Percentiles rank a stretch among this genome's conserved stretches.
Evolutionary conservation across 2,113 vertebrate species (phyloP).

Genomic region (Eptatretus burgeri): DNA sequence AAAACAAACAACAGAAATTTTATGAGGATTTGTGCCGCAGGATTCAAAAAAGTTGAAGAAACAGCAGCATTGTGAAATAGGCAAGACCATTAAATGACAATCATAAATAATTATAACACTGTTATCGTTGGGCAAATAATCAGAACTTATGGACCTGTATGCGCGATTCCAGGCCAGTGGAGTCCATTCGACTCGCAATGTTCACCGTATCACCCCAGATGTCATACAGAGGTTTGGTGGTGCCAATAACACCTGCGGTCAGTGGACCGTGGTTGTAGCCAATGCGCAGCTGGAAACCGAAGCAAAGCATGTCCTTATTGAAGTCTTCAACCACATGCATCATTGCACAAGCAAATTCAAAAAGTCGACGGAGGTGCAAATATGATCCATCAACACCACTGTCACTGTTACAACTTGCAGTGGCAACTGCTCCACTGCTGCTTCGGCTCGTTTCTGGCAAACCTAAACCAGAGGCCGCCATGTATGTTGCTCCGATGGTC

Average conservation of each 20-base stretch:
- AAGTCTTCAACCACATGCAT: slow-evolving; percentile 91
- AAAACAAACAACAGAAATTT: no score
- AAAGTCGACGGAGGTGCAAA: slow-evolving; percentile 45
- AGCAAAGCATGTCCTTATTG: slow-evolving; percentile 96
- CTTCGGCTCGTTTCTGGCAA: slow-evolving; percentile 35
- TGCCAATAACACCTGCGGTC: slow-evolving; percentile 81
- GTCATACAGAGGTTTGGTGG: slow-evolving; percentile 82
- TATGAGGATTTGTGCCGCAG: no score
- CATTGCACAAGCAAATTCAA: slow-evolving; percentile 94
- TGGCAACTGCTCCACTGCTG: background rate
- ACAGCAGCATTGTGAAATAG: no score
- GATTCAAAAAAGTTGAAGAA: no score
- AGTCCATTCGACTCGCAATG: slow-evolving; percentile 95
- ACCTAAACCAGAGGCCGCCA: slow-evolving; percentile 73
- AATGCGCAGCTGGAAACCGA: slow-evolving; percentile 74
- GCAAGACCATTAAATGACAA: no score
- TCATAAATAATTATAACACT: no score
- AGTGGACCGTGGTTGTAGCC: slow-evolving; percentile 87
- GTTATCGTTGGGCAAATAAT: no score
- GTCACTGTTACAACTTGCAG: no score
- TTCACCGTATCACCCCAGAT: slow-evolving; percentile 98
- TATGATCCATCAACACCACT: no score
- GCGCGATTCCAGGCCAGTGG: slow-evolving; percentile 74
- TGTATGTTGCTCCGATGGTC: slow-evolving; percentile 95
- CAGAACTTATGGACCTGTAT: slow-evolving; percentile 23